phyloP scores from a whole-genome alignment of 2,888 invertebrate genomes.

The Embidobia sp. region DNA sequence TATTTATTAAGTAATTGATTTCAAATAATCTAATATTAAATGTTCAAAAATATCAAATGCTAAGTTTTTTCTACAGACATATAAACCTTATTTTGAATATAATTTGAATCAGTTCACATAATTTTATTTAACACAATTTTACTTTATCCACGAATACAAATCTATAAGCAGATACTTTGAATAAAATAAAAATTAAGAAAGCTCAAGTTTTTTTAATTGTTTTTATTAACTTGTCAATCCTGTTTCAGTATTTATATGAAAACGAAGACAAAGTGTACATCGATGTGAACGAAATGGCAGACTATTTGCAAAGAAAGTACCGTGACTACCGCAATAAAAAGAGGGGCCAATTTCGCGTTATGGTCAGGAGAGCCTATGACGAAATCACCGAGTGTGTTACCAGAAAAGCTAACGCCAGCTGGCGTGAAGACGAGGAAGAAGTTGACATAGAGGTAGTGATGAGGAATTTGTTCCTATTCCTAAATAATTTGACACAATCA shows the following conservation, averaged over 20 bases:
- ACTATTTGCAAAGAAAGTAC: slow-evolving; percentile 88
- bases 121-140: too few species aligned
- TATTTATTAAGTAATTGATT: too few species aligned
- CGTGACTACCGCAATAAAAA: slow-evolving; percentile 92
- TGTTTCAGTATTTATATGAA: slow-evolving; percentile 88
- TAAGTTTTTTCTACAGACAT: too few species aligned
- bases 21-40: too few species aligned
- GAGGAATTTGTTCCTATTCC: too few species aligned
- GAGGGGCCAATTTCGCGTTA: slow-evolving; percentile 88
- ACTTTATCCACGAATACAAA: too few species aligned
- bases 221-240: background rate
- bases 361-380: slow-evolving; percentile 87
- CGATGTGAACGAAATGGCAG: slow-evolving; percentile 92
- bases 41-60: too few species aligned
- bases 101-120: too few species aligned
- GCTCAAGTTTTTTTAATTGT: background rate
- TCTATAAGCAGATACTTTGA: too few species aligned
- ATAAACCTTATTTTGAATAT: too few species aligned
- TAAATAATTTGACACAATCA: too few species aligned
- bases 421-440: slow-evolving; percentile 81
- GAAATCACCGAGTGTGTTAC: slow-evolving; percentile 83
- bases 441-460: slow-evolving; percentile 77
- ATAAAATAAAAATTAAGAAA: too few species aligned
- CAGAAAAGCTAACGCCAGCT: slow-evolving; percentile 78
- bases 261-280: slow-evolving; percentile 91